Percentiles rank a stretch among this genome's conserved stretches.
These are phyloP conservation scores for Pandemis cinnamomeana DNA, from an alignment of 2,888 invertebrate species.

Conservation along the genomic window DNA sequence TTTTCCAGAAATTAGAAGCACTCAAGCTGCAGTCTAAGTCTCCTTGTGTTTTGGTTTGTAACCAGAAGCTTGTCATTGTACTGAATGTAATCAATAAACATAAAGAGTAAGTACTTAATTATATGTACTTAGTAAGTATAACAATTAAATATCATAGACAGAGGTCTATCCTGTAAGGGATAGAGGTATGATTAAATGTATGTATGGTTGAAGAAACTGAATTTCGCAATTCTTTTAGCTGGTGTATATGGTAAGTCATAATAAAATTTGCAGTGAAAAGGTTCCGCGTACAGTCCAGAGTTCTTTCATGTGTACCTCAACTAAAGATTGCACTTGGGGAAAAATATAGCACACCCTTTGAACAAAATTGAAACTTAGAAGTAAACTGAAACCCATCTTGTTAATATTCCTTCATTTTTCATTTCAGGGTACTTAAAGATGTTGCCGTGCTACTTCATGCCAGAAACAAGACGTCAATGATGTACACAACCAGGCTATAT, in stretches of 20 bases:
- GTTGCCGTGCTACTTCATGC: constrained; percentile 61
- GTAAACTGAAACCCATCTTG: neutral
- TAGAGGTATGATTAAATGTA: no score
- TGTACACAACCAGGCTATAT: constrained; percentile 68
- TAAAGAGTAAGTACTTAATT: constrained; percentile 60
- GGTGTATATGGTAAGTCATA: no score
- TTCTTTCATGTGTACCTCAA: no score
- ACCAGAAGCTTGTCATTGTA: constrained; percentile 64
- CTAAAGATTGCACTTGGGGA: no score
- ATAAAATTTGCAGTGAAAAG: no score
- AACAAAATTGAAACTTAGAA: no score
- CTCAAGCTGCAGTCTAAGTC: constrained; percentile 54
- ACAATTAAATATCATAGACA: no score
- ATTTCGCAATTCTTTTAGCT: no score
- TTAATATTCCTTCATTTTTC: neutral
- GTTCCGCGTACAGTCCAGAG: no score
- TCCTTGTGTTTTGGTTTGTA: constrained; percentile 66
- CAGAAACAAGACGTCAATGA: constrained; percentile 50
- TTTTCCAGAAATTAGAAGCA: constrained; percentile 59
- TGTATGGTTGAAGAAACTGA: no score
- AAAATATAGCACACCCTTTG: no score
- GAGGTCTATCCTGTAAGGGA: no score
- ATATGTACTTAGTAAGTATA: neutral
- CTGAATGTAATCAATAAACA: constrained; percentile 57
- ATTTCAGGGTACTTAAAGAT: constrained; percentile 65